Percentiles rank a stretch among this genome's conserved stretches.
phyloP scores from a whole-genome alignment of 2,797 vertebrate genomes.

The Diglossa cyanea region DNA sequence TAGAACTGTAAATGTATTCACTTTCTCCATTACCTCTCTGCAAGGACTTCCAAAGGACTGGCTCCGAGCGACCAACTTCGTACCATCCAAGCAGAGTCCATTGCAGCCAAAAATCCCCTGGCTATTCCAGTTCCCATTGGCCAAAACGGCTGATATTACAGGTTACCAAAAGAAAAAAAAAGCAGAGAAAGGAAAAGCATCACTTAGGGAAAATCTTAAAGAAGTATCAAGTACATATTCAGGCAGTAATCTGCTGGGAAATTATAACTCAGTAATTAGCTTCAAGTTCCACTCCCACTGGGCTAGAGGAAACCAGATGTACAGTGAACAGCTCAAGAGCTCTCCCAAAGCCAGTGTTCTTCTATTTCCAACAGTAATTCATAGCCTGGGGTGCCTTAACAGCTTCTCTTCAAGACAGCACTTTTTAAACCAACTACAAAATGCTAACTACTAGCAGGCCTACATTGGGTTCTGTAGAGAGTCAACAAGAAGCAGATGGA shows the following conservation, averaged over 20 bases:
- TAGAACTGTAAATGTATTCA: background rate
- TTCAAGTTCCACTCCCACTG: background rate
- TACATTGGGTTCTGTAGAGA: background rate
- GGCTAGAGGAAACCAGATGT: background rate
- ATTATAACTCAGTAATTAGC: background rate
- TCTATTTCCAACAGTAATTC: background rate
- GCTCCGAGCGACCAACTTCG: slow-evolving; percentile 93
- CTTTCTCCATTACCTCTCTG: slow-evolving; percentile 86
- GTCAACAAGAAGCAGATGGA: background rate
- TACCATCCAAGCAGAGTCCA: slow-evolving; percentile 98
- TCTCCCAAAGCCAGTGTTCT: background rate
- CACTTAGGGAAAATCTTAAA: background rate
- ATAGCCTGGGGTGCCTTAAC: background rate
- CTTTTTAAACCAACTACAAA: background rate
- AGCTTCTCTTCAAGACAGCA: background rate
- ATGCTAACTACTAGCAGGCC: background rate
- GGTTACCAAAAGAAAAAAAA: background rate
- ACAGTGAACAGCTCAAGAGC: background rate
- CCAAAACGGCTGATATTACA: slow-evolving; percentile 87
- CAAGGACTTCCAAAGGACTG: slow-evolving; percentile 89
- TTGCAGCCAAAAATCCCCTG: slow-evolving; percentile 94
- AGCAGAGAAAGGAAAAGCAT: background rate
- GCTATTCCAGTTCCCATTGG: slow-evolving; percentile 99
- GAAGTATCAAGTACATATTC: background rate
- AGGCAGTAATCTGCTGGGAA: background rate